Conservation (phyloP, 2,113 vertebrate species). For the Mesembrinibis cayennensis region DNA sequence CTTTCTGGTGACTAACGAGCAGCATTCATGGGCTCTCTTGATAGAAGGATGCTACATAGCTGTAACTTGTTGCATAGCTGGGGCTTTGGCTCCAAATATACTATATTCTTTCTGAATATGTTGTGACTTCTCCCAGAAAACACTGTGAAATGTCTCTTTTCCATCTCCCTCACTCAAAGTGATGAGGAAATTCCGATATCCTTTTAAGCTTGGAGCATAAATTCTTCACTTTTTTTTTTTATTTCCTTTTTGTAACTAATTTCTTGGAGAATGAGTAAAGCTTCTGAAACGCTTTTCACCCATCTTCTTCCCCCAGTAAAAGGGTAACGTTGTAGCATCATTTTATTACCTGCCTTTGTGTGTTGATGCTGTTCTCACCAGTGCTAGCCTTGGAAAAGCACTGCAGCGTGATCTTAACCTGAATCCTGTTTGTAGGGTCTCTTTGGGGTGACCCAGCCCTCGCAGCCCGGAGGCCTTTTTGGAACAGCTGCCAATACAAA, state of each 20-base stretch:
- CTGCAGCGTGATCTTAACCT: not conserved
- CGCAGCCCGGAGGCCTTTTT: conserved; percentile 86
- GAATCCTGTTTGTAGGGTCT: conserved; percentile 79
- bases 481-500: conserved; percentile 87
- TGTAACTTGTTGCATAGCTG: not conserved
- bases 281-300: not conserved
- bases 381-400: not conserved
- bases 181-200: not conserved
- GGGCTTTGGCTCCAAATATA: not conserved
- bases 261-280: not conserved
- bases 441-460: conserved; percentile 87
- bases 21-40: too few species aligned
- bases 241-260: not conserved
- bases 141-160: not conserved
- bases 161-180: not conserved
- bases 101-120: not conserved
- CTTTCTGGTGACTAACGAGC: not conserved
- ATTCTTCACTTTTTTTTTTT: not conserved
- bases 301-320: not conserved
- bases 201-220: not conserved
- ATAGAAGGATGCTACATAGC: fast-evolving
- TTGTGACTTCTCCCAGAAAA: not conserved
- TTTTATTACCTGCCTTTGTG: not conserved
- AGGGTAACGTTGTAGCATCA: not conserved
- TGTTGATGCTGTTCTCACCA: not conserved